Base-by-base conservation (phyloP, 2,888 invertebrate species). In the Clunio marinus region DNA sequence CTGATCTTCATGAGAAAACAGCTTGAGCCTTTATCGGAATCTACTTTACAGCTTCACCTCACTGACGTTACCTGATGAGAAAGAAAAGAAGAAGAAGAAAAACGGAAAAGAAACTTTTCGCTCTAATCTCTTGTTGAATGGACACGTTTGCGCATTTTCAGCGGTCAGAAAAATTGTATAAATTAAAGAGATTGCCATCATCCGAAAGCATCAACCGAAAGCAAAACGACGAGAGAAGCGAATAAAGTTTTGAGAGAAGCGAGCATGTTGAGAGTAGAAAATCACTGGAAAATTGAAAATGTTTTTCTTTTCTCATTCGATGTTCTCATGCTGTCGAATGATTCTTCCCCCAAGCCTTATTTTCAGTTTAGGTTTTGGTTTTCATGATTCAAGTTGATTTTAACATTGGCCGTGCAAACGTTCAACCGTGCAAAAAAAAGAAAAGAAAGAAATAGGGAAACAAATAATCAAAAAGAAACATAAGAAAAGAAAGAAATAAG, bases 361-460 rank as follows among this genome's bases (percentile, higher is more conserved):
- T 63, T 63, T 60, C 60, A 60, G 63, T 63, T 37, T 46, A 13
- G 46, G 45, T 63, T 63, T 63, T 46, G 63, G 45, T 46, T 46
- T 46, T 46, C 63, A 27, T 17, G 45, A 45, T 63, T 63, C 17
- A 63, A 28, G 63, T 63, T 46, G 24, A 41, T 25, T 41, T 41
- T 15, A 15, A 41, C 41, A n/a, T 10, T n/a, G 41, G n/a, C 41
- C 41, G 2, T 41, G 41, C 45, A 51, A 51, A 51, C 8, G n/a
- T 17, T 51, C 51, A 17, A 45, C 20, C 27, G 60, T 27, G 60
- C 27, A 63, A 63, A 24, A 27, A 2, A 62, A 37, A 59, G 15
- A n/a, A 28, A 22, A 45, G 60, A 32, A 22, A 60, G 17, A 28
- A 28, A 32, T 5, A 8, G 32, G 24, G 20, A 59, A 59, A 24